Evolutionary conservation across 2,888 invertebrate species (phyloP).

Genomic region (Apodemia mormo): DNA sequence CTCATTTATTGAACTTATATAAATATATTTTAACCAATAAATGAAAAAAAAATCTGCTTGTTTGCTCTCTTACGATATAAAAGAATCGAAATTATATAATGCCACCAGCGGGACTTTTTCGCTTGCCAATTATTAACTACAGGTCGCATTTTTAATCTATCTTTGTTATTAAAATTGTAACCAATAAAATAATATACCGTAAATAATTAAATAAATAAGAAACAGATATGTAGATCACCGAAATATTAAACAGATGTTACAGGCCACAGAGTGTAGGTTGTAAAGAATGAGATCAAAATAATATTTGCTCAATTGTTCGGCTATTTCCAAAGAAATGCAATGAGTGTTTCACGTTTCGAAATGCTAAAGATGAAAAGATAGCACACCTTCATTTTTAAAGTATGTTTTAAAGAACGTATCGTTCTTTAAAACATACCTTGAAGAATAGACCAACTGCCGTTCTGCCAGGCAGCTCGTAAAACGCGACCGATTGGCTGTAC

Average conservation of each 20-base stretch:
- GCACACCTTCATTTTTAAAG: not conserved
- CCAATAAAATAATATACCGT: not conserved
- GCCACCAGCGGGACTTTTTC: too few relatives aligned
- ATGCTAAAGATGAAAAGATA: not conserved
- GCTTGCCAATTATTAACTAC: not conserved
- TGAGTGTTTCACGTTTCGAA: not conserved
- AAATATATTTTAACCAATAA: too few relatives aligned
- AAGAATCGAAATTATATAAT: too few relatives aligned
- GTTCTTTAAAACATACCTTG: too few relatives aligned
- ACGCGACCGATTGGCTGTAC: too few relatives aligned
- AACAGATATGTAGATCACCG: slow-evolving; percentile 6
- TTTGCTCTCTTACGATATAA: too few relatives aligned
- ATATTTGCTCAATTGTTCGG: slow-evolving; percentile 21
- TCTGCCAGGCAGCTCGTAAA: too few relatives aligned
- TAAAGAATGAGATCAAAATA: slow-evolving; percentile 22
- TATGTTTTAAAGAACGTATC: too few relatives aligned
- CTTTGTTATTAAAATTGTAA: not conserved
- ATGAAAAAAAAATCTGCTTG: too few relatives aligned
- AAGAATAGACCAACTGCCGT: too few relatives aligned
- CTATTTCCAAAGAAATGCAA: not conserved
- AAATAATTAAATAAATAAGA: slow-evolving; percentile 9
- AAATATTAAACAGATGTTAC: slow-evolving; percentile 12
- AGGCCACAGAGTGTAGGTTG: not conserved
- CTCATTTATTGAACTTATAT: too few relatives aligned
- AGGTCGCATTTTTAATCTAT: too few relatives aligned